phyloP scores from a whole-genome alignment of 2,113 vertebrate genomes.

The Mirounga angustirostris region DNA sequence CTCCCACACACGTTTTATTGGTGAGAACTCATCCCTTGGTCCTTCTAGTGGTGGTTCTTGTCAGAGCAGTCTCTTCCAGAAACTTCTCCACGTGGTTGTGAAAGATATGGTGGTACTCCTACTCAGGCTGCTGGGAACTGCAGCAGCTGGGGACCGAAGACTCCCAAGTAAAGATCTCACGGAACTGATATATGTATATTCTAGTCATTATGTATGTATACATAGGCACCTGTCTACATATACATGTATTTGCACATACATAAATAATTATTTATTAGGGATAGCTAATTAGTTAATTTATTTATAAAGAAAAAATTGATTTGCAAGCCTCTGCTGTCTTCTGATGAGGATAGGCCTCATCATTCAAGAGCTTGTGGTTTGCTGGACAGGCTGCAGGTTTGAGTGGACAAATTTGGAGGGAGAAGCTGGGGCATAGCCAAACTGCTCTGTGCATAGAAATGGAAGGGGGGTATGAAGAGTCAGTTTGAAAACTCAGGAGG shows the following conservation, averaged over 20 bases:
- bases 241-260: neutral
- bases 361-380: neutral
- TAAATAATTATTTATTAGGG: neutral
- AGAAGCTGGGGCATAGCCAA: neutral
- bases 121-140: neutral
- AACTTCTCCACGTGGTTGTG: neutral
- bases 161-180: neutral
- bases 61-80: neutral
- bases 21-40: rapidly evolving
- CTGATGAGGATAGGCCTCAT: neutral
- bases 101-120: rapidly evolving
- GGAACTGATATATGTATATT: neutral
- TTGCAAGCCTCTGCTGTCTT: neutral
- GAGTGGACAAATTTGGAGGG: neutral
- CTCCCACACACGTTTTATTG: neutral
- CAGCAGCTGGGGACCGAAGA: neutral
- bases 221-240: neutral
- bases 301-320: neutral
- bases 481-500: neutral
- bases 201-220: neutral
- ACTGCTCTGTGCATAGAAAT: neutral
- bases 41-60: neutral
- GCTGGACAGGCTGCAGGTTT: neutral
- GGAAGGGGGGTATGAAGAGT: neutral
- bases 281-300: neutral